Evolutionary conservation across 2,888 invertebrate species (phyloP).

Genomic region (Flexamia atlantica): DNA sequence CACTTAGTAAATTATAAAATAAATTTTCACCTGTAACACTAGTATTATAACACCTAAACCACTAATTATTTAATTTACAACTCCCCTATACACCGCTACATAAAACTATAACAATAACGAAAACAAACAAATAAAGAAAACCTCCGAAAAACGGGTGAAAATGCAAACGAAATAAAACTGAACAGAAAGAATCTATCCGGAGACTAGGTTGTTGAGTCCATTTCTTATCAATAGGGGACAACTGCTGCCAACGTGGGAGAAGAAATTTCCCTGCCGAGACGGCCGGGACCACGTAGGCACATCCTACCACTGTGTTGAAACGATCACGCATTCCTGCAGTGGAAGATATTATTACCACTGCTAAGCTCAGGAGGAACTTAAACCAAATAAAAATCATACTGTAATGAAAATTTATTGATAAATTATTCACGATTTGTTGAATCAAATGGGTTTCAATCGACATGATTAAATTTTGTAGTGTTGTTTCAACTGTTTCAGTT

Average conservation of each 20-base stretch:
- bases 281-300: constrained; percentile 34
- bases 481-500: too few relatives aligned
- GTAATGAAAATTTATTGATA: too few relatives aligned
- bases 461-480: too few relatives aligned
- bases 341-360: background rate
- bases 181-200: constrained; percentile 22
- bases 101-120: constrained; percentile 11
- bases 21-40: background rate
- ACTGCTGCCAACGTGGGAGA: constrained; percentile 19
- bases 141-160: constrained; percentile 2
- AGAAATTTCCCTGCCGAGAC: constrained; percentile 47
- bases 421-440: too few relatives aligned
- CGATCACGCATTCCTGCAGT: background rate
- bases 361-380: too few relatives aligned
- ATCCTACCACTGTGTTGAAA: background rate
- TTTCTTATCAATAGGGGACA: constrained; percentile 57
- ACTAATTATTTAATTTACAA: constrained; percentile 7
- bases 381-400: too few relatives aligned
- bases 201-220: constrained; percentile 49
- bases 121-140: constrained; percentile 8
- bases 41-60: background rate
- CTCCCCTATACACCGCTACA: background rate
- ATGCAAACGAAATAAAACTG: constrained; percentile 37
- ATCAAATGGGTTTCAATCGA: too few relatives aligned
- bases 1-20: too few relatives aligned